Evolutionary conservation across 2,113 vertebrate genomes (phyloP).

Genomic region (Oreochromis niloticus): DNA sequence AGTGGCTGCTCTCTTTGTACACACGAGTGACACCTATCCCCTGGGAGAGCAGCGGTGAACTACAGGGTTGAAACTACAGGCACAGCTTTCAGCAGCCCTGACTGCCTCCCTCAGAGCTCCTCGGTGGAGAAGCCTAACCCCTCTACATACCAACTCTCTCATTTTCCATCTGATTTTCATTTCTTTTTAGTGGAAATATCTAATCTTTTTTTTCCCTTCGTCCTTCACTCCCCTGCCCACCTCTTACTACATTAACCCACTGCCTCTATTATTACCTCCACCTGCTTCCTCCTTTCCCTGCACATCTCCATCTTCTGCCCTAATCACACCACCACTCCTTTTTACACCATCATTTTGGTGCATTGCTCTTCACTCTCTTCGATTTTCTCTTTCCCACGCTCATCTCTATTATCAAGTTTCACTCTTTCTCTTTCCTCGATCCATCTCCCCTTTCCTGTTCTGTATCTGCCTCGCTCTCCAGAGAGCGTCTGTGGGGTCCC

Average conservation of each 20-base stretch:
- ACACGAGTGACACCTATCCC: slow-evolving; percentile 53
- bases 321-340: neutral
- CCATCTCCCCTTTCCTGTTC: neutral
- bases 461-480: neutral
- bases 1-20: slow-evolving; percentile 42
- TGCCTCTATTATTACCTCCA: neutral
- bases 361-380: neutral
- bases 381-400: neutral
- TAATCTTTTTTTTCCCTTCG: neutral
- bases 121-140: neutral
- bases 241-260: slow-evolving; percentile 4
- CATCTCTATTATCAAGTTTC: slow-evolving; percentile 1
- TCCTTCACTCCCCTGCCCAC: neutral
- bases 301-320: neutral
- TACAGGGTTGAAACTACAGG: slow-evolving; percentile 18
- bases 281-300: neutral
- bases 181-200: neutral
- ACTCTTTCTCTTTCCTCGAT: neutral
- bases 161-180: slow-evolving; percentile 20
- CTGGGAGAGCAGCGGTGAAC: slow-evolving; percentile 27
- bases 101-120: slow-evolving; percentile 26
- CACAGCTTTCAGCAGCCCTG: slow-evolving; percentile 11
- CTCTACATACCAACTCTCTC: neutral
- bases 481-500: slow-evolving; percentile 13
- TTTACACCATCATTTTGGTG: neutral